A percentile compares a stretch with the other conserved stretches of the same genome.
Conservation (phyloP, 2,888 invertebrate genomes). For the Metalampra italica region DNA sequence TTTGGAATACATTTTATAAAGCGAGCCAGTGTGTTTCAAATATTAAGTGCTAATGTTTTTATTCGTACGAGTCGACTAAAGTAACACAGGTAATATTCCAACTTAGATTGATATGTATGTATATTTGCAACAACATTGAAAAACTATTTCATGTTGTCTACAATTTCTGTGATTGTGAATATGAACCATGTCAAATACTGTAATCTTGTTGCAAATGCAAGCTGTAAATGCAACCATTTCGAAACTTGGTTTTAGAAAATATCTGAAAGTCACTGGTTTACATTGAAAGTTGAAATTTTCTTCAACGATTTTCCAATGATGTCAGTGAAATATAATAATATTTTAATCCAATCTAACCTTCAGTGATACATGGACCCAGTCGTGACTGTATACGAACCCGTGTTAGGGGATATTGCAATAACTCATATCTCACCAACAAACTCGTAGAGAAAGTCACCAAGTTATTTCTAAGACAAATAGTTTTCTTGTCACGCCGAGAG, state of each 20-base stretch:
- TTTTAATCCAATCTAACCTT: slow-evolving; percentile 1
- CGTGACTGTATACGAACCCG: slow-evolving; percentile 36
- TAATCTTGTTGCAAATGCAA: too few relatives aligned
- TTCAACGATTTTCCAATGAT: background rate
- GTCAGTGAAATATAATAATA: background rate
- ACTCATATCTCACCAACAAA: slow-evolving; percentile 43
- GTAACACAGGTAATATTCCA: background rate
- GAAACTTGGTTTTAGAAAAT: too few relatives aligned
- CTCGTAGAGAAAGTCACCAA: slow-evolving; percentile 53
- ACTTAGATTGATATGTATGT: too few relatives aligned
- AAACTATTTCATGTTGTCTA: too few relatives aligned
- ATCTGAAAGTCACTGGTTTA: too few relatives aligned
- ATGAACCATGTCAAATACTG: too few relatives aligned
- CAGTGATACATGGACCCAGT: slow-evolving; percentile 38
- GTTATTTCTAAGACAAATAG: slow-evolving; percentile 72
- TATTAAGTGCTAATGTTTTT: slow-evolving; percentile 34
- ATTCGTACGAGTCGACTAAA: slow-evolving; percentile 12
- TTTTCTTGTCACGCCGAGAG: slow-evolving; percentile 56
- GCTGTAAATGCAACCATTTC: too few relatives aligned
- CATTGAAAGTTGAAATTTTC: too few relatives aligned
- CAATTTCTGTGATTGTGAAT: too few relatives aligned
- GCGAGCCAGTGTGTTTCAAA: slow-evolving; percentile 24
- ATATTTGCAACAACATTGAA: too few relatives aligned
- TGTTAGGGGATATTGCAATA: slow-evolving; percentile 53
- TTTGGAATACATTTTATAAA: slow-evolving; percentile 47